phyloP scores from a whole-genome alignment of 1,140 invertebrate genomes.

The Drosophila pandora region DNA sequence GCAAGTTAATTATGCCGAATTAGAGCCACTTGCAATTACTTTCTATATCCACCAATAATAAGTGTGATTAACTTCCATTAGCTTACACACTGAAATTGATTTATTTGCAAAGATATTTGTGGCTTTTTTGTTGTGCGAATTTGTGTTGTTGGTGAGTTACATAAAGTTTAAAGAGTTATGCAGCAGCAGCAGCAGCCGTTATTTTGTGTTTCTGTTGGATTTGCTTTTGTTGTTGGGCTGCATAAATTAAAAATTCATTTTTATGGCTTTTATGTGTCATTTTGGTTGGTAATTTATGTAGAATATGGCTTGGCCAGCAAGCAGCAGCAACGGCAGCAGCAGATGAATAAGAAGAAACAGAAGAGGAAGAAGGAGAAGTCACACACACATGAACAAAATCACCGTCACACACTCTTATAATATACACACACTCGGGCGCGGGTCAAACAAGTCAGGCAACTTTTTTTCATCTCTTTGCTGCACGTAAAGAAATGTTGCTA shows the following conservation, averaged over 20 bases:
- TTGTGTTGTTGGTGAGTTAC: conserved; percentile 46
- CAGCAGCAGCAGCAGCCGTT: conserved; percentile 25
- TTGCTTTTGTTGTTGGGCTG: conserved; percentile 31
- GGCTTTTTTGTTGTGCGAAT: conserved; percentile 19
- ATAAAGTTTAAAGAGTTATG: conserved; percentile 44
- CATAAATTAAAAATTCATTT: conserved; percentile 57
- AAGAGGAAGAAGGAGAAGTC: conserved; percentile 51
- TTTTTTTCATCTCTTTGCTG: conserved; percentile 72
- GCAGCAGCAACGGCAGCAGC: conserved; percentile 21
- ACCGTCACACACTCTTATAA: conserved; percentile 16
- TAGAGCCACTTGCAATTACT: conserved; percentile 25
- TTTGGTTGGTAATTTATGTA: conserved; percentile 64
- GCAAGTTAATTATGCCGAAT: conserved; percentile 23
- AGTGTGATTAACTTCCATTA: conserved; percentile 1
- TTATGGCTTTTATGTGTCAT: conserved; percentile 58
- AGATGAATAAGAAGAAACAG: conserved; percentile 30
- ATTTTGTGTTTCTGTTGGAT: conserved; percentile 24
- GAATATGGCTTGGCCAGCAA: conserved; percentile 57
- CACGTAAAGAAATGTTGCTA: conserved; percentile 5
- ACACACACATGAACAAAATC: conserved; percentile 7
- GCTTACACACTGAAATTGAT: conserved; percentile 11
- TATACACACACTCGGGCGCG: conserved; percentile 25
- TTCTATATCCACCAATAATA: conserved; percentile 8
- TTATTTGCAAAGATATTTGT: conserved; percentile 32
- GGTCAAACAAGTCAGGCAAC: conserved; percentile 77